Percentiles rank a stretch among this genome's conserved stretches.
phyloP scores from a whole-genome alignment of 2,113 vertebrate species.

The Brachypodius melanocephalos region DNA sequence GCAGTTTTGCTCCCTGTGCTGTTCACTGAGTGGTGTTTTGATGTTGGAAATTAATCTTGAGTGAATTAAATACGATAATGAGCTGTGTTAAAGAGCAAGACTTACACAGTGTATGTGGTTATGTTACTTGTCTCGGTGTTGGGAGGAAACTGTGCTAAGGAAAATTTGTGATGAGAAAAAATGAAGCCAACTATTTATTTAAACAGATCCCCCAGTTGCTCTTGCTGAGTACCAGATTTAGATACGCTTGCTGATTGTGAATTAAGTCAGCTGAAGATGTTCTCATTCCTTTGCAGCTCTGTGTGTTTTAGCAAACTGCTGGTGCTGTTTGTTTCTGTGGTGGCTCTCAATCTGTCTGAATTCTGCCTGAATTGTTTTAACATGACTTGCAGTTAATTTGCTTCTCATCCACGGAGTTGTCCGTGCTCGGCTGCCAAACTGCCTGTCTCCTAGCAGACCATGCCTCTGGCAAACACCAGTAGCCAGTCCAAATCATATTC shows the following conservation, averaged over 20 bases:
- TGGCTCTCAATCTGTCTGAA: slow-evolving; percentile 22
- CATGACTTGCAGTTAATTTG: slow-evolving; percentile 39
- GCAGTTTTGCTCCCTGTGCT: background rate
- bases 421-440: background rate
- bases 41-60: background rate
- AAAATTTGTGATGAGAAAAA: background rate
- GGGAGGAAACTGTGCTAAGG: background rate
- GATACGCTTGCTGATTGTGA: slow-evolving; percentile 3
- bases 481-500: background rate
- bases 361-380: slow-evolving; percentile 24
- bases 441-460: slow-evolving; percentile 1
- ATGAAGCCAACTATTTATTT: background rate
- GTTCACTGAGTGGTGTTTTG: background rate
- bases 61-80: background rate
- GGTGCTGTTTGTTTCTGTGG: slow-evolving; percentile 30
- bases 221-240: background rate
- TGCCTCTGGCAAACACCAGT: slow-evolving; percentile 20
- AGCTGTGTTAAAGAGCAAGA: background rate
- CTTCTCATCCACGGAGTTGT: background rate
- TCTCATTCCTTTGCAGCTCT: background rate
- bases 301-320: slow-evolving; percentile 19
- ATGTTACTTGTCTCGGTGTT: accelerated
- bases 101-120: background rate
- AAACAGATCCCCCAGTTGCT: background rate
- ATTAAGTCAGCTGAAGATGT: slow-evolving; percentile 30